phyloP scores from a whole-genome alignment of 1,140 invertebrate genomes.

The Cecropterus lyciades region DNA sequence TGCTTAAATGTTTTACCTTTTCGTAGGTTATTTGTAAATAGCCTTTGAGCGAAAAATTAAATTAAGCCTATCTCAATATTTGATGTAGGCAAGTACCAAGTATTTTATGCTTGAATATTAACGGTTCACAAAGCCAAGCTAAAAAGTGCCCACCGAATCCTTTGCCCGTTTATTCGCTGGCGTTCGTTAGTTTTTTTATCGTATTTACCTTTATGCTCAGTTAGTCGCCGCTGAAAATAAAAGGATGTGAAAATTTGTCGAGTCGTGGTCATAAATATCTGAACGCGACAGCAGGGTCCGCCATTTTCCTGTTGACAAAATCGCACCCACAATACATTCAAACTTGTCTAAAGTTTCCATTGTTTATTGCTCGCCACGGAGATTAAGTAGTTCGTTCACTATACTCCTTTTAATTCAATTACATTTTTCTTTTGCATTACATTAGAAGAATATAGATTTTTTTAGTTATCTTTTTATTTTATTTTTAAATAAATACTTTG shows the following conservation, averaged over 20 bases:
- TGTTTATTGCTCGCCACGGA: conserved; percentile 56
- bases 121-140: conserved; percentile 20
- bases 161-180: conserved; percentile 41
- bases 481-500: no score
- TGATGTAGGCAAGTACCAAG: conserved; percentile 20
- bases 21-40: conserved; percentile 34
- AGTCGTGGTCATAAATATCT: conserved; percentile 75
- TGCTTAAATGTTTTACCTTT: conserved; percentile 7
- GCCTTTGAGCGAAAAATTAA: conserved; percentile 26
- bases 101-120: conserved; percentile 25
- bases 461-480: no score
- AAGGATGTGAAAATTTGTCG: conserved; percentile 77
- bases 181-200: conserved; percentile 54
- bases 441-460: no score
- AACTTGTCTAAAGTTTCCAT: conserved; percentile 74
- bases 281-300: conserved; percentile 68
- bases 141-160: conserved; percentile 27
- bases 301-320: conserved; percentile 82
- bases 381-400: conserved; percentile 50
- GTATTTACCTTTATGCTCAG: conserved; percentile 64
- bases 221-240: conserved; percentile 66
- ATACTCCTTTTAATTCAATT: conserved; percentile 56
- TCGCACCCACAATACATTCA: conserved; percentile 70
- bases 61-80: conserved; percentile 34
- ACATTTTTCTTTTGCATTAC: conserved; percentile 30